phyloP scores from a whole-genome alignment of 2,113 vertebrate species.

The Balaeniceps rex region DNA sequence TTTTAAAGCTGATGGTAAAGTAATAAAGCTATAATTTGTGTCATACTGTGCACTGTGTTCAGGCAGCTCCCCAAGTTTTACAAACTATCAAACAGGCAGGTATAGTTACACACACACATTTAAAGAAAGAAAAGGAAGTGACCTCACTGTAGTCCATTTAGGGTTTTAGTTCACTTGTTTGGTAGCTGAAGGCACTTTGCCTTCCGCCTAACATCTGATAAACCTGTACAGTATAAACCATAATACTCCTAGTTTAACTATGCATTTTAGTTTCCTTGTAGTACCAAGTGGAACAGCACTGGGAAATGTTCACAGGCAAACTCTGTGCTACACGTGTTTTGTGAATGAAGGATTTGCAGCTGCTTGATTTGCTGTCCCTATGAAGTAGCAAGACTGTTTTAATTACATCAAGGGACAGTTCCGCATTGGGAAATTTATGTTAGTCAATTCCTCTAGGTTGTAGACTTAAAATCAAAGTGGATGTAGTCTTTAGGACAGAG shows the following conservation, averaged over 20 bases:
- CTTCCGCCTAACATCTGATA: not conserved
- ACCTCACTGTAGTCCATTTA: not conserved
- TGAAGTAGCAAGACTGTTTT: not conserved
- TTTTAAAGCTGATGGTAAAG: not conserved
- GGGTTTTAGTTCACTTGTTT: not conserved
- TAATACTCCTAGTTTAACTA: not conserved
- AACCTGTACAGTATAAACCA: not conserved
- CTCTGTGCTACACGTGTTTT: not conserved
- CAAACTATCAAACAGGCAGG: accelerated
- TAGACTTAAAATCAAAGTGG: not conserved
- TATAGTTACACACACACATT: not conserved
- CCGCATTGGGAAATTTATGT: not conserved
- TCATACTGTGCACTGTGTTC: not conserved
- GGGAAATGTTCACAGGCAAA: not conserved
- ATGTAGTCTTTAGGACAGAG: not conserved
- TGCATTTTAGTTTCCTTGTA: not conserved
- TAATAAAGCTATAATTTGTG: not conserved
- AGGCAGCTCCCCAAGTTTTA: not conserved
- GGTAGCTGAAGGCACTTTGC: not conserved
- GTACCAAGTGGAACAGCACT: not conserved
- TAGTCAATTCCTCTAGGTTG: not conserved
- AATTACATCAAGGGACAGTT: not conserved
- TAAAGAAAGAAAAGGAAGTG: not conserved
- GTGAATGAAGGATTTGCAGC: not conserved
- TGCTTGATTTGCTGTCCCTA: not conserved